A percentile compares a stretch with the other conserved stretches of the same genome.
Evolutionary conservation across 2,113 vertebrate genomes (phyloP).

Genomic region (Suncus etruscus): DNA sequence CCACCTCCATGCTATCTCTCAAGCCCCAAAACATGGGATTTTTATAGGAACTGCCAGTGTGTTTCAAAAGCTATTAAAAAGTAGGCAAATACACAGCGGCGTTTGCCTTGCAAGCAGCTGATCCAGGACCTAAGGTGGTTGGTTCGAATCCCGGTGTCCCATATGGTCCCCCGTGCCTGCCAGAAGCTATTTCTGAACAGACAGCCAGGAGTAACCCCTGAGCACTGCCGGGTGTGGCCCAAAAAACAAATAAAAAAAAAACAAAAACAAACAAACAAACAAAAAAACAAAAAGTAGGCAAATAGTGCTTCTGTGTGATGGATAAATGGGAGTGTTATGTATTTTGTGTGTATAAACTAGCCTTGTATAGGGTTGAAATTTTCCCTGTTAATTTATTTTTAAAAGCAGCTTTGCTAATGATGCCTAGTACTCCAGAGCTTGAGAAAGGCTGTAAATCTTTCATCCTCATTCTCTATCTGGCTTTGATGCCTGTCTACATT

Average conservation of each 20-base stretch:
- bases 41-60: conserved; percentile 11
- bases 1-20: no score
- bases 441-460: not conserved
- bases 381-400: not conserved
- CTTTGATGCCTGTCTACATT: not conserved
- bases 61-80: conserved; percentile 48
- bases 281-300: not conserved
- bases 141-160: no score
- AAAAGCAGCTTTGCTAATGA: conserved; percentile 10
- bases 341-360: not conserved
- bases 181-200: no score
- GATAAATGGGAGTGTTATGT: conserved; percentile 1
- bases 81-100: not conserved
- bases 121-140: no score
- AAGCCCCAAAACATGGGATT: not conserved
- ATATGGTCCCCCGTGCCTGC: no score
- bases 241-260: no score
- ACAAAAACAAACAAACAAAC: no score
- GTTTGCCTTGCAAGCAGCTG: no score
- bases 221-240: no score
- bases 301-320: not conserved
- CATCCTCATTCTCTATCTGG: not conserved
- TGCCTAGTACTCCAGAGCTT: not conserved
- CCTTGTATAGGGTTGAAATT: not conserved
- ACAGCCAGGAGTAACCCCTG: no score